Evolutionary conservation across 2,888 invertebrate genomes (phyloP).

Genomic region (Temnothorax rugatulus): DNA sequence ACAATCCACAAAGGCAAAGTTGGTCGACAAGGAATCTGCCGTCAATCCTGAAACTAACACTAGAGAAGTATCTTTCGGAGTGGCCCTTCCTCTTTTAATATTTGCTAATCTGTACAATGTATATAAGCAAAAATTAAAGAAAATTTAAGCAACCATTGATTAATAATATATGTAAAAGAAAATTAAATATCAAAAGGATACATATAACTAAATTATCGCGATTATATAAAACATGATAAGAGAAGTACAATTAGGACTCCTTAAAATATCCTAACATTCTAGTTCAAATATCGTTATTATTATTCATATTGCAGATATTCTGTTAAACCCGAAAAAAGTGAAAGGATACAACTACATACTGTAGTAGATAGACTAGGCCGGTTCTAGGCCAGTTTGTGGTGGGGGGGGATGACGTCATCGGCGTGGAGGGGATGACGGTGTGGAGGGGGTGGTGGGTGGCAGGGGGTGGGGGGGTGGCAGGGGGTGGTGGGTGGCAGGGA

Average conservation of each 20-base stretch:
- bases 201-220: not conserved
- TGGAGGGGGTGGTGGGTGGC: too few relatives aligned
- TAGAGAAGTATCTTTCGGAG: constrained; percentile 83
- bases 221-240: not conserved
- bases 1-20: constrained; percentile 95
- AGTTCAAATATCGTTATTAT: too few relatives aligned
- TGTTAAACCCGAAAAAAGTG: too few relatives aligned
- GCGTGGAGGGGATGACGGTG: too few relatives aligned
- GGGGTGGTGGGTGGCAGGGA: too few relatives aligned
- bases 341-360: too few relatives aligned
- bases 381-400: too few relatives aligned
- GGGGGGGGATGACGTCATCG: too few relatives aligned
- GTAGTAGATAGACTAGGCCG: too few relatives aligned
- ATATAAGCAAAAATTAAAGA: constrained; percentile 80
- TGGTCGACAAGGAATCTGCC: constrained; percentile 87
- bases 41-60: constrained; percentile 85
- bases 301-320: too few relatives aligned
- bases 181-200: not conserved
- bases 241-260: not conserved
- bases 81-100: constrained; percentile 85
- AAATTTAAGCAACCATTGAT: constrained; percentile 44
- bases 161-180: not conserved
- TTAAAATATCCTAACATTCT: too few relatives aligned
- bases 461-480: too few relatives aligned
- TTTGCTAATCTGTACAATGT: constrained; percentile 89